A percentile compares a stretch with the other conserved stretches of the same genome.
These are phyloP conservation scores for Amblyjoppa fuscipennis DNA, from an alignment of 2,888 invertebrate species.

Conservation along the genomic window DNA sequence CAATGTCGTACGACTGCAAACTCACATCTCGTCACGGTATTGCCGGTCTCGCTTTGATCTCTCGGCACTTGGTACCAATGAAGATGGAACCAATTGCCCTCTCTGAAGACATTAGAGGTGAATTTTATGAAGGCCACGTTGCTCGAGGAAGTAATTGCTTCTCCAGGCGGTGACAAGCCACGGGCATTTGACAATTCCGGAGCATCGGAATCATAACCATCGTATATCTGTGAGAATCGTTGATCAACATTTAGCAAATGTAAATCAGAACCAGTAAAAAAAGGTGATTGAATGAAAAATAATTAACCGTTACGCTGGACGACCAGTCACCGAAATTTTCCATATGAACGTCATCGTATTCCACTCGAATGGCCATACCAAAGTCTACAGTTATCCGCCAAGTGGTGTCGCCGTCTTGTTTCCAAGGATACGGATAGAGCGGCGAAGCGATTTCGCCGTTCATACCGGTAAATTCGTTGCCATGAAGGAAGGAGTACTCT, in stretches of 20 bases:
- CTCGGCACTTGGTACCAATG: slow-evolving; percentile 86
- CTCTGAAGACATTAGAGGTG: slow-evolving; percentile 83
- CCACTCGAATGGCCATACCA: slow-evolving; percentile 86
- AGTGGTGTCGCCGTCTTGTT: slow-evolving; percentile 85
- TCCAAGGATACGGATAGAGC: slow-evolving; percentile 88
- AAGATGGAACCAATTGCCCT: slow-evolving; percentile 86
- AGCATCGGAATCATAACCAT: slow-evolving; percentile 90
- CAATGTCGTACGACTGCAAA: slow-evolving; percentile 13
- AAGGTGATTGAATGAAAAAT: background rate
- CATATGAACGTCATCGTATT: slow-evolving; percentile 86
- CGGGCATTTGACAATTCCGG: slow-evolving; percentile 87
- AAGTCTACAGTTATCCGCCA: slow-evolving; percentile 91
- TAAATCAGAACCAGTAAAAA: slow-evolving; percentile 2
- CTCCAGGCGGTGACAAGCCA: slow-evolving; percentile 85
- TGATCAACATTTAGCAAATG: background rate
- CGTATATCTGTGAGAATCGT: slow-evolving; percentile 87
- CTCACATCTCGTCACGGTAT: slow-evolving; percentile 62
- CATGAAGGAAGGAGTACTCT: slow-evolving; percentile 89
- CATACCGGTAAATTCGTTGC: slow-evolving; percentile 89
- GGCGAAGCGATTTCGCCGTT: slow-evolving; percentile 93
- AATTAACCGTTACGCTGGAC: slow-evolving; percentile 63
- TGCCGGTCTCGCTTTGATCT: slow-evolving; percentile 1
- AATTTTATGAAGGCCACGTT: slow-evolving; percentile 89
- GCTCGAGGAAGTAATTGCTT: slow-evolving; percentile 87
- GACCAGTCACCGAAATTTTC: slow-evolving; percentile 76